phyloP scores from a whole-genome alignment of 2,797 vertebrate genomes.

The Danio aesculapii region DNA sequence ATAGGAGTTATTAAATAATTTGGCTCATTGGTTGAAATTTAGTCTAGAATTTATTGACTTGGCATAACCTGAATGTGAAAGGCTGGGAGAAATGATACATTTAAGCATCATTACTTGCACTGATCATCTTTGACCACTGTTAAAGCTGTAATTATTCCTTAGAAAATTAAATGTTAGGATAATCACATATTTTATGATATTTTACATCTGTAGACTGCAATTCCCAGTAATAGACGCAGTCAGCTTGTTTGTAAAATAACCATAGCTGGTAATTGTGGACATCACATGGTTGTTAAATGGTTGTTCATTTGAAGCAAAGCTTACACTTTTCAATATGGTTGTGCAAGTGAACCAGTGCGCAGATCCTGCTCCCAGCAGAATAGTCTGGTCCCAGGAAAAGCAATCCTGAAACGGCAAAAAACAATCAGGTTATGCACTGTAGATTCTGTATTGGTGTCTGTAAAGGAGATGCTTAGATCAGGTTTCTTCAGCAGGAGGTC shows the following conservation, averaged over 20 bases:
- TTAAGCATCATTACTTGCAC: conserved; percentile 3
- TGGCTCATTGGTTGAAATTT: not conserved
- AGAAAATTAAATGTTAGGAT: not conserved
- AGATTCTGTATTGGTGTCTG: not conserved
- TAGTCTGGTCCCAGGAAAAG: conserved; percentile 28
- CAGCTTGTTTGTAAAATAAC: conserved; percentile 14
- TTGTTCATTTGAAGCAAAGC: conserved; percentile 26
- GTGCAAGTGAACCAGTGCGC: conserved; percentile 7
- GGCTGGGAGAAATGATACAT: not conserved
- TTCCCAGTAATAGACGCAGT: not conserved
- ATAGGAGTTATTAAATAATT: conserved; percentile 8
- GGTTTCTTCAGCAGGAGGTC: not conserved
- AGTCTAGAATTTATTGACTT: conserved; percentile 1
- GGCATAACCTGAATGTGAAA: conserved; percentile 4
- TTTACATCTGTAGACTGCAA: not conserved
- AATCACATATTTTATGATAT: not conserved
- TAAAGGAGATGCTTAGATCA: conserved; percentile 3
- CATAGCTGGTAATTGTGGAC: not conserved
- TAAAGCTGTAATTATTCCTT: conserved; percentile 14
- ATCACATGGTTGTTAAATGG: conserved; percentile 25
- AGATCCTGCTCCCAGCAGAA: conserved; percentile 3
- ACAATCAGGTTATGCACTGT: conserved; percentile 25
- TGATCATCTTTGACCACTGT: not conserved
- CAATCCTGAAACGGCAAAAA: conserved; percentile 18
- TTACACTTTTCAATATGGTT: conserved; percentile 18